phyloP scores from a whole-genome alignment of 2,113 vertebrate species.

The Passer montanus region DNA sequence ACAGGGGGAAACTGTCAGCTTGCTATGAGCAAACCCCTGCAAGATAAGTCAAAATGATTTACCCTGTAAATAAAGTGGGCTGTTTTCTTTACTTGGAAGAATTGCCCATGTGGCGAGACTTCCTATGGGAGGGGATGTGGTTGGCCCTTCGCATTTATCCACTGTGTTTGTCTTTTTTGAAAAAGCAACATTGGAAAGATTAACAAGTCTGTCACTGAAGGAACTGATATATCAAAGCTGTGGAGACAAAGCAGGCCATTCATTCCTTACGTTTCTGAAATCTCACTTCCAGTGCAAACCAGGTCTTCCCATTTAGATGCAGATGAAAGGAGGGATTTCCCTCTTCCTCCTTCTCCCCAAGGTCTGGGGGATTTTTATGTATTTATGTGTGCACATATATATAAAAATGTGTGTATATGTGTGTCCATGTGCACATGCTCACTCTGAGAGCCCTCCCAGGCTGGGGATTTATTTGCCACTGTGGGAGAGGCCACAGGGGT shows the following conservation, averaged over 20 bases:
- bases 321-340: slow-evolving; percentile 67
- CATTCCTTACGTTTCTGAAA: slow-evolving; percentile 66
- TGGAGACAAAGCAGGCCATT: slow-evolving; percentile 70
- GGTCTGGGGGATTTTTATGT: background rate
- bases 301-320: slow-evolving; percentile 50
- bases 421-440: background rate
- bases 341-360: background rate
- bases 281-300: slow-evolving; percentile 56
- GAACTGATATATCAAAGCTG: slow-evolving; percentile 75
- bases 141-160: slow-evolving; percentile 70
- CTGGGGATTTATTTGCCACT: background rate
- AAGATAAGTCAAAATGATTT: slow-evolving; percentile 79
- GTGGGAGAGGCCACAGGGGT: background rate
- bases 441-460: background rate
- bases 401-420: background rate
- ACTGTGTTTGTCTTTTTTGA: slow-evolving; percentile 73
- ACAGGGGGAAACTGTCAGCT: slow-evolving; percentile 74
- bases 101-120: slow-evolving; percentile 75
- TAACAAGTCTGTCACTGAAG: slow-evolving; percentile 75
- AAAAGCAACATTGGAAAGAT: slow-evolving; percentile 74
- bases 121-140: slow-evolving; percentile 76
- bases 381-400: background rate
- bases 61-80: slow-evolving; percentile 75
- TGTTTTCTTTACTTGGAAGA: slow-evolving; percentile 77
- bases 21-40: slow-evolving; percentile 65